Conservation (phyloP, 2,888 invertebrate genomes). For the Stomorhina lunata region DNA sequence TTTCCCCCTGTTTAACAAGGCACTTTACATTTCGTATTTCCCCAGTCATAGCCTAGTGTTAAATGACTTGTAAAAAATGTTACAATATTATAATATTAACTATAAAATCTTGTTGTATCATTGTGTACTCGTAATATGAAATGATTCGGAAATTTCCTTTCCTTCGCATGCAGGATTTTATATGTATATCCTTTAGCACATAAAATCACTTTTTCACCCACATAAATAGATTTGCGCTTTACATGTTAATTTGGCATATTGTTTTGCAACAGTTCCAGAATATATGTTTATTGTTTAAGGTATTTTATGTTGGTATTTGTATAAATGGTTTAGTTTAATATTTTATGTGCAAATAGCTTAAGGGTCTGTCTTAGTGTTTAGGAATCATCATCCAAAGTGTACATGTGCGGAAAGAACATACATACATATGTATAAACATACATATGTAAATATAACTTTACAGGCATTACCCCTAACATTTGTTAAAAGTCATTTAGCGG, state of each 20-base stretch:
- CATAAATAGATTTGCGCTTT: not conserved
- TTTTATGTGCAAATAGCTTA: not conserved
- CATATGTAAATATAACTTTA: too few relatives aligned
- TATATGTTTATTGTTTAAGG: too few relatives aligned
- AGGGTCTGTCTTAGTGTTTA: too few relatives aligned
- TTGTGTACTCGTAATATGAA: not conserved
- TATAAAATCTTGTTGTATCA: not conserved
- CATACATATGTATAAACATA: not conserved
- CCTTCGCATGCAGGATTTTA: too few relatives aligned
- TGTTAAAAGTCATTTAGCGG: too few relatives aligned
- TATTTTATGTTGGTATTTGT: not conserved
- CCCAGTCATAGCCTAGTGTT: not conserved
- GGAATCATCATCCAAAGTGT: too few relatives aligned
- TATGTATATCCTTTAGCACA: not conserved
- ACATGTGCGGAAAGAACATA: not conserved
- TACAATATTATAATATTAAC: too few relatives aligned
- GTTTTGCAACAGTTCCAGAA: not conserved
- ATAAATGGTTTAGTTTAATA: too few relatives aligned
- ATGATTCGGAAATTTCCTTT: constrained; percentile 5
- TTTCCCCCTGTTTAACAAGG: too few relatives aligned
- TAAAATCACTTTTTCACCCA: not conserved
- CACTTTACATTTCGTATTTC: too few relatives aligned
- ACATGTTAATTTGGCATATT: not conserved
- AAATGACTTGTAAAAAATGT: not conserved
- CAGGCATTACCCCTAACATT: too few relatives aligned